Percentiles rank a stretch among this genome's conserved stretches.
phyloP scores from a whole-genome alignment of 2,113 vertebrate species.

The Chloroceryle aenea region DNA sequence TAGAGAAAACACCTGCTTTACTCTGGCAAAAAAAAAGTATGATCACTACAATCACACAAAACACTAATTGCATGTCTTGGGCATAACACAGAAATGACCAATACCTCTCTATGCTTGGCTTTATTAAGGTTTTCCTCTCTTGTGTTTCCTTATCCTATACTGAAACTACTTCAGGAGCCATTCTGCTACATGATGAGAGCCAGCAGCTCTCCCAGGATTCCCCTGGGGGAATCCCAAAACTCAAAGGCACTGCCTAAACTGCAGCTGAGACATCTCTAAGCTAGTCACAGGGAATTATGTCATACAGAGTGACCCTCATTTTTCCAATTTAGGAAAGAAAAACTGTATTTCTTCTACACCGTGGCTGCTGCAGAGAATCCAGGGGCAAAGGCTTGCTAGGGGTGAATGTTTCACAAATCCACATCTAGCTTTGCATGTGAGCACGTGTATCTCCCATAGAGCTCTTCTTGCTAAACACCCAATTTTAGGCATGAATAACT shows the following conservation, averaged over 20 bases:
- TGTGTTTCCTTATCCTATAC: not conserved
- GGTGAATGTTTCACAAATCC: not conserved
- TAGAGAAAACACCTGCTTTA: not conserved
- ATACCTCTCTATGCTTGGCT: not conserved
- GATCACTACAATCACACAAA: not conserved
- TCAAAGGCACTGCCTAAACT: not conserved
- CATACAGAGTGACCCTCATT: not conserved
- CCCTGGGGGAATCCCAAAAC: not conserved
- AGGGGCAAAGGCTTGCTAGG: not conserved
- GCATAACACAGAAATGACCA: not conserved
- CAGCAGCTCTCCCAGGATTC: not conserved
- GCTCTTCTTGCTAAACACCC: not conserved
- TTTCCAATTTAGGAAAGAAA: slow-evolving; percentile 14
- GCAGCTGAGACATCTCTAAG: not conserved
- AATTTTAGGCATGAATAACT: not conserved
- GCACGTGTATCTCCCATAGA: not conserved
- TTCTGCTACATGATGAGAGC: fast-evolving
- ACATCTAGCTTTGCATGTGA: not conserved
- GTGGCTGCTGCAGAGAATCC: not conserved
- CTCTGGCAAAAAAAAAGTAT: not conserved
- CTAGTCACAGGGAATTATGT: not conserved
- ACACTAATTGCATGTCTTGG: not conserved
- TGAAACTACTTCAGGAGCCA: not conserved
- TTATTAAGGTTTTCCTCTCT: not conserved
- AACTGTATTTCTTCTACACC: not conserved